Conservation (phyloP, 2,888 invertebrate genomes). For the Periphyllus acericola region DNA sequence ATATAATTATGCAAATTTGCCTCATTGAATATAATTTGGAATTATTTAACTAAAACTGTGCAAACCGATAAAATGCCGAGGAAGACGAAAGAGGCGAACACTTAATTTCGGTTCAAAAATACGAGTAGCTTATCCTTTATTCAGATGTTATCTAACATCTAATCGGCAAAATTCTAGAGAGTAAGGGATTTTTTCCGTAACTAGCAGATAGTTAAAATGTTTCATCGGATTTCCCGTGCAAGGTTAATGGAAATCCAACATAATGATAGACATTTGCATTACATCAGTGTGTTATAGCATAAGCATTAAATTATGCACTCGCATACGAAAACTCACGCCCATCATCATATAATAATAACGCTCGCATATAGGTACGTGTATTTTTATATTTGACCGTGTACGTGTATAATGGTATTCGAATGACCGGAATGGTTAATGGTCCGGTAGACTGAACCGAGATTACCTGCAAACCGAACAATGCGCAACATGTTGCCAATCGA, state of each 20-base stretch:
- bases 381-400: background rate
- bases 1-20: too few species aligned
- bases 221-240: background rate
- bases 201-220: background rate
- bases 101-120: background rate
- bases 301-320: background rate
- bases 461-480: background rate
- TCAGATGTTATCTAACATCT: background rate
- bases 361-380: background rate
- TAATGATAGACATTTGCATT: background rate
- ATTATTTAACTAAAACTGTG: too few species aligned
- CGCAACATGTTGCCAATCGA: constrained; percentile 50
- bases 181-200: background rate
- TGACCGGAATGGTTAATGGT: constrained; percentile 43
- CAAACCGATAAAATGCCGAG: too few species aligned
- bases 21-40: too few species aligned
- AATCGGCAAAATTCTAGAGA: background rate
- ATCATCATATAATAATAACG: background rate
- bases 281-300: background rate
- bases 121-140: background rate
- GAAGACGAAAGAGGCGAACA: background rate
- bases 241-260: background rate
- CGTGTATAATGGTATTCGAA: constrained; percentile 10
- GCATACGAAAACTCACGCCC: background rate
- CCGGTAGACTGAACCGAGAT: constrained; percentile 37